Evolutionary conservation across 2,797 vertebrate species (phyloP).

Genomic region (Characodon lateralis): DNA sequence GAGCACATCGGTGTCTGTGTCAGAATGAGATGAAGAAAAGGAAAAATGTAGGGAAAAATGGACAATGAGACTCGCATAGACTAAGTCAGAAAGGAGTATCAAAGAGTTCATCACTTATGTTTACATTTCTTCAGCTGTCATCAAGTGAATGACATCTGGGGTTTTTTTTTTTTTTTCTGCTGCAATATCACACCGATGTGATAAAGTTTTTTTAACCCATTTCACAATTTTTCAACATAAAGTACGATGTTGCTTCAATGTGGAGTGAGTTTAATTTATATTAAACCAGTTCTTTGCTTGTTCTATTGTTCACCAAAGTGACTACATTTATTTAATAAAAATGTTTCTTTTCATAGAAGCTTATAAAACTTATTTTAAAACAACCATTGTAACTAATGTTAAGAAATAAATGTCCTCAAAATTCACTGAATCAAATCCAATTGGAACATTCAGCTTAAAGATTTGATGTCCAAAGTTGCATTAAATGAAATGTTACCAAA

Average conservation of each 20-base stretch:
- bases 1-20: conserved; percentile 19
- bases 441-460: background rate
- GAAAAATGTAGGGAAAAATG: background rate
- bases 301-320: background rate
- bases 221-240: background rate
- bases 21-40: conserved; percentile 17
- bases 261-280: background rate
- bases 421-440: background rate
- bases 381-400: background rate
- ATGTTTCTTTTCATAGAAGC: background rate
- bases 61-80: conserved; percentile 27
- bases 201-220: background rate
- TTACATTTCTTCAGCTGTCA: conserved; percentile 53
- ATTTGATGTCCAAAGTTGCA: background rate
- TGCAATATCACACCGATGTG: conserved; percentile 29
- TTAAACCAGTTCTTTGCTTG: background rate
- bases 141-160: conserved; percentile 37
- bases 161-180: conserved; percentile 5
- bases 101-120: conserved; percentile 57
- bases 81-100: conserved; percentile 46
- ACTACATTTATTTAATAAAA: background rate
- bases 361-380: background rate
- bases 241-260: background rate
- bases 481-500: background rate
- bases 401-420: no score